phyloP scores from a whole-genome alignment of 2,113 vertebrate species.

The Chaetops frenatus region DNA sequence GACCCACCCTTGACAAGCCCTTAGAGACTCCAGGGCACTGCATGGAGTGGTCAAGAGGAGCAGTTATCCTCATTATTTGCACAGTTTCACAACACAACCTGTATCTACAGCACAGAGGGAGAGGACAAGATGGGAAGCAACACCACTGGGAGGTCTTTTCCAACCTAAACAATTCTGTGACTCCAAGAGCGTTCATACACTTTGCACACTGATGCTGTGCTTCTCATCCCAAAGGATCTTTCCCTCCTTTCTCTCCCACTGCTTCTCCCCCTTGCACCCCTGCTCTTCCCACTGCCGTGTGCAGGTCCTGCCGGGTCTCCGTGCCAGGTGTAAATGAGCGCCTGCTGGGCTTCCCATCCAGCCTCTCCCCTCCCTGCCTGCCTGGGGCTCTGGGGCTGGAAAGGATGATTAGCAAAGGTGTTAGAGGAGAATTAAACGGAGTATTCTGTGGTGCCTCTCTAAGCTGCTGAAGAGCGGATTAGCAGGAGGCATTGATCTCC shows the following conservation, averaged over 20 bases:
- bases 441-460: slow-evolving; percentile 31
- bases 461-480: slow-evolving; percentile 55
- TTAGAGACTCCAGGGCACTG: not conserved
- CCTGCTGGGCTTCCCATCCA: fast-evolving
- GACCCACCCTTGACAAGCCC: not conserved
- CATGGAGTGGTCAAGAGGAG: not conserved
- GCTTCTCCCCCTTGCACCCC: not conserved
- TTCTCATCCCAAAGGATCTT: not conserved
- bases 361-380: not conserved
- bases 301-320: not conserved
- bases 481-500: slow-evolving; percentile 52
- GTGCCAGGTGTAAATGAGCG: fast-evolving
- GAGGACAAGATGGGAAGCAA: not conserved
- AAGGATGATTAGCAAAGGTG: slow-evolving; percentile 16
- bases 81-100: not conserved
- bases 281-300: fast-evolving
- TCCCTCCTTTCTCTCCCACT: not conserved
- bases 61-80: not conserved
- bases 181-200: not conserved
- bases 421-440: slow-evolving; percentile 45
- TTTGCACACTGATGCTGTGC: fast-evolving
- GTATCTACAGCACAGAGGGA: fast-evolving
- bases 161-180: not conserved
- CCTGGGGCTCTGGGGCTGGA: not conserved
- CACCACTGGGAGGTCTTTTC: fast-evolving